Evolutionary conservation across 1,140 invertebrate genomes (phyloP), one percentile per base, ranked within the genome.

Genomic region (Zaprionus gabonicus): DNA sequence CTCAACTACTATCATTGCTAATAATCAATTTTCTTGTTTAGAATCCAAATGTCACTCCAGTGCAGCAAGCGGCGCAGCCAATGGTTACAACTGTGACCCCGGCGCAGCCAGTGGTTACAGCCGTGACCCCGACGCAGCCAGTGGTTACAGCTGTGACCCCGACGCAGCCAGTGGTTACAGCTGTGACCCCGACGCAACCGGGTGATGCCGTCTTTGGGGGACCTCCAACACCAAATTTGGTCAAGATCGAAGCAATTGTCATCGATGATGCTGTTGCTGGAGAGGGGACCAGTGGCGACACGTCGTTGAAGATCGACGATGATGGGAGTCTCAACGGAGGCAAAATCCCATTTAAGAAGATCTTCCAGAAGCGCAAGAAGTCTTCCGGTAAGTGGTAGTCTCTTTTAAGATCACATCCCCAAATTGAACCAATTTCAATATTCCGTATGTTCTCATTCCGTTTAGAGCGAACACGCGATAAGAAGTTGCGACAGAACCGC

Each of bases 401-500:
- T 13, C 59, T 17, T 17, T 46, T 17, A 46, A 46, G 41, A 46
- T 17, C n/a, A 17, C 17, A 10, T 34, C 31, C 0, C n/a, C n/a
- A 9, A 17, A 46, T 46, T 46, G 7, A 2, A 17, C 9, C n/a
- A 17, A 9, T 9, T 17, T 3, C 9, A 46, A 46, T 46, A 57
- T 6, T 5, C 3, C 2, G 20, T 36, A 5, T 27, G 46, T 15
- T 57, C 59, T 31, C 1, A 7, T 34, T 38, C 51, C 44, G 3
- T 56, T 0, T 20, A 92, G 91, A 92, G 51, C 79, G 90, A 28
- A 81, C 91, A 10, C 93, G 92, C 34, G 94, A 94, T 77, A 95
- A 95, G 62, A 94, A 95, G 9, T 93, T 95, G 62, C 94, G 96
- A 1, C 94, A 96, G 93, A 96, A 96, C 91, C 95, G 95, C 74